A percentile compares a stretch with the other conserved stretches of the same genome.
Evolutionary conservation across 2,888 invertebrate genomes (phyloP).

Genomic region (Drosophila ochracea): DNA sequence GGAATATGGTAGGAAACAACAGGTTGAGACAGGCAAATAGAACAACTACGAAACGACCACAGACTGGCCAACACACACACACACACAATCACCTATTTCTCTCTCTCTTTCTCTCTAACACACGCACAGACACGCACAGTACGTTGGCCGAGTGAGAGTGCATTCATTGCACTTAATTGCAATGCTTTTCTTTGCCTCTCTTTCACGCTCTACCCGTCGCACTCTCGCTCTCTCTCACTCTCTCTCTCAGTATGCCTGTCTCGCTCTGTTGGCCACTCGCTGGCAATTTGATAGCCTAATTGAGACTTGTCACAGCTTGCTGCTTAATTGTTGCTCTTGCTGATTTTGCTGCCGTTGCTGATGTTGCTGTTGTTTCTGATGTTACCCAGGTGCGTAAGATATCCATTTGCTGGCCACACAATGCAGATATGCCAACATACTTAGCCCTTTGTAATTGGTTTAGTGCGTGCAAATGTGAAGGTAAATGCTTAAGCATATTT

Average conservation of each 20-base stretch:
- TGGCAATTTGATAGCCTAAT: slow-evolving; percentile 77
- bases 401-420: slow-evolving; percentile 36
- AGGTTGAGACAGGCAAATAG: slow-evolving; percentile 49
- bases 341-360: slow-evolving; percentile 20
- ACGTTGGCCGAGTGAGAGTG: slow-evolving; percentile 32
- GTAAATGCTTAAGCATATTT: not conserved
- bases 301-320: slow-evolving; percentile 78
- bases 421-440: slow-evolving; percentile 1
- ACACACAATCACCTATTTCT: not conserved
- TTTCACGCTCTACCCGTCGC: slow-evolving; percentile 21
- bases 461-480: slow-evolving; percentile 18
- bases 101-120: not conserved
- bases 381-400: slow-evolving; percentile 55
- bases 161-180: slow-evolving; percentile 75
- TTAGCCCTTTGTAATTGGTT: slow-evolving; percentile 5
- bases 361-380: slow-evolving; percentile 18
- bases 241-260: slow-evolving; percentile 1
- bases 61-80: slow-evolving; percentile 30
- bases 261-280: slow-evolving; percentile 26
- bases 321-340: slow-evolving; percentile 47
- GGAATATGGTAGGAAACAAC: slow-evolving; percentile 53
- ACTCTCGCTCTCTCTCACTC: not conserved
- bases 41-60: slow-evolving; percentile 44
- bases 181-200: slow-evolving; percentile 43
- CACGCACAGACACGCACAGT: slow-evolving; percentile 3